phyloP scores from a whole-genome alignment of 2,797 vertebrate genomes.

The Urophycis tenuis region DNA sequence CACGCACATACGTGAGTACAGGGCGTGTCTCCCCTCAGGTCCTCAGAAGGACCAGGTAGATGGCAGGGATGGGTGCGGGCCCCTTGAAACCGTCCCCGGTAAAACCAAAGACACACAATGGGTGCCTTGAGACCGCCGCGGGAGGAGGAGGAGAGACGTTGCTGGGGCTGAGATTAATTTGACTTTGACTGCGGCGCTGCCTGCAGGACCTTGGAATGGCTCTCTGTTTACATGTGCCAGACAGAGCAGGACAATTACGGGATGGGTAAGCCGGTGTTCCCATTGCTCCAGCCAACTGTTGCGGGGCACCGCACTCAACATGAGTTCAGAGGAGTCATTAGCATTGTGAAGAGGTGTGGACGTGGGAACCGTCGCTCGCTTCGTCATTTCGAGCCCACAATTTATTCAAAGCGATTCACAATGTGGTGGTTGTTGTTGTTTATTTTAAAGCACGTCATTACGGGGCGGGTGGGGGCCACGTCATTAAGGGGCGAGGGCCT shows the following conservation, averaged over 20 bases:
- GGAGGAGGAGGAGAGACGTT: not conserved
- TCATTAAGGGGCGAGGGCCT: no score
- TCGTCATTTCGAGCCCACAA: no score
- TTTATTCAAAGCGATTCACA: no score
- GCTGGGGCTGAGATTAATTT: not conserved
- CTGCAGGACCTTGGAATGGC: not conserved
- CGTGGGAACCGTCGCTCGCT: no score
- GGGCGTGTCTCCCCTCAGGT: constrained; percentile 9
- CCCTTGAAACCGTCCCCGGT: not conserved
- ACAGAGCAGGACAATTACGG: not conserved
- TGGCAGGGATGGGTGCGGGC: constrained; percentile 42
- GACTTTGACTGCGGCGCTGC: no score
- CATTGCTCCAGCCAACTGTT: not conserved
- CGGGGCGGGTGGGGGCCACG: no score
- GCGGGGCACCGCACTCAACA: not conserved
- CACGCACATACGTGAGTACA: not conserved
- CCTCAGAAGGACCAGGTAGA: constrained; percentile 46
- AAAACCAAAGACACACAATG: not conserved
- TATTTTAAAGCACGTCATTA: not conserved
- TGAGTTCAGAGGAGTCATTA: no score
- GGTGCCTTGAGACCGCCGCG: not conserved
- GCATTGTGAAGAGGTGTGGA: not conserved
- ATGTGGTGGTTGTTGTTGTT: no score
- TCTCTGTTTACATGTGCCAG: not conserved
- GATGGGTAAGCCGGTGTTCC: not conserved